Conservation (phyloP, 2,797 vertebrate genomes). For the Myioborus miniatus region DNA sequence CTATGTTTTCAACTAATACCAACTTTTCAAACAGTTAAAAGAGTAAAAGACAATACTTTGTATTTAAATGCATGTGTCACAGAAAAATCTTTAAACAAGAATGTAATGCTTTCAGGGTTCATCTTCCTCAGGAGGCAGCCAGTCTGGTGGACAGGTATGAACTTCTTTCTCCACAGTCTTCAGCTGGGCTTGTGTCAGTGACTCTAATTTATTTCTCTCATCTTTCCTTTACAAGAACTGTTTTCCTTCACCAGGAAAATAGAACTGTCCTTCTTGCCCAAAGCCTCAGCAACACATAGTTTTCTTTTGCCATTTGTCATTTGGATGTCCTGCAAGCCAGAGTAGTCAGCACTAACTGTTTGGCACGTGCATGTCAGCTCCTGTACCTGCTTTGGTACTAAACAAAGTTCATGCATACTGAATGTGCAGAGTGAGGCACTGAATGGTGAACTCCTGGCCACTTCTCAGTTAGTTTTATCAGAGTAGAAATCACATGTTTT, state of each 20-base stretch:
- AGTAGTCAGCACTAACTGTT: not conserved
- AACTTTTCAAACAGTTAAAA: not conserved
- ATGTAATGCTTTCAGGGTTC: not conserved
- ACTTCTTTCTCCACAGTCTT: not conserved
- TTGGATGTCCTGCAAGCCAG: not conserved
- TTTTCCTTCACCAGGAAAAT: not conserved
- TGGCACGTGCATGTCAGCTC: not conserved
- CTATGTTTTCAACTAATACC: not conserved
- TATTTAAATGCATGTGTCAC: not conserved
- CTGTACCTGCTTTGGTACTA: not conserved
- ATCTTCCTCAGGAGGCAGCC: slow-evolving; percentile 3
- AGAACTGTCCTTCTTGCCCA: not conserved
- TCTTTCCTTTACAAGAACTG: not conserved
- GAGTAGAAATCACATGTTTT: not conserved
- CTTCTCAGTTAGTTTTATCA: not conserved
- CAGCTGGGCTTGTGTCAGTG: not conserved
- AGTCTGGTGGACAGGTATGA: slow-evolving; percentile 36
- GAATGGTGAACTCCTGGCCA: not conserved
- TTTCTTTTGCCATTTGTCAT: not conserved
- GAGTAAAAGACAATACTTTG: not conserved
- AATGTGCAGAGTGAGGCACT: not conserved
- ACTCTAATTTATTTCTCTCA: not conserved
- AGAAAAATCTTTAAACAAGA: not conserved
- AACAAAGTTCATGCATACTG: not conserved
- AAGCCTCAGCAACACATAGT: not conserved